Percentiles rank a stretch among this genome's conserved stretches.
These are phyloP conservation scores for Triops longicaudatus DNA, from an alignment of 1,140 invertebrate genomes.

Conservation along the genomic window DNA sequence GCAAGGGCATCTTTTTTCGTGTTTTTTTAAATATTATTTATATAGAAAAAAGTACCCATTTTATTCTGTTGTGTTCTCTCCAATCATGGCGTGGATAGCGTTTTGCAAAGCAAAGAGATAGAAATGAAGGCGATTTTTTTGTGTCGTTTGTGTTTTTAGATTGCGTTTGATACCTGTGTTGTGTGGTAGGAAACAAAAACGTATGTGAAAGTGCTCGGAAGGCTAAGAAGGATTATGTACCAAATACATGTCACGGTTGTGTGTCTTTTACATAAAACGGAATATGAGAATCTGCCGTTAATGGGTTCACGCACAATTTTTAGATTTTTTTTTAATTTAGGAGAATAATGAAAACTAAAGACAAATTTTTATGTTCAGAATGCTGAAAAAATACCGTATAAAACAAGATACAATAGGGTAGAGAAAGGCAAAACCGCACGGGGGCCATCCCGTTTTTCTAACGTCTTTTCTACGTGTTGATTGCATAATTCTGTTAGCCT, in stretches of 20 bases:
- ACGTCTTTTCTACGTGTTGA: not conserved
- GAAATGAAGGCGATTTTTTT: not conserved
- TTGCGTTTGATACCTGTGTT: conserved; percentile 15
- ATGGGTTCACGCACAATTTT: too few species aligned
- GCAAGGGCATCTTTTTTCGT: not conserved
- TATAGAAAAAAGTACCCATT: not conserved
- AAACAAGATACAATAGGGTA: too few species aligned
- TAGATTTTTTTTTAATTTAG: too few species aligned
- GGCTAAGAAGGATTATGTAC: not conserved
- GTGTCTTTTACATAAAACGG: conserved; percentile 8
- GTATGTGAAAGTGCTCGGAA: conserved; percentile 11
- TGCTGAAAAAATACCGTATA: too few species aligned
- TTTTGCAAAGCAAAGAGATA: not conserved
- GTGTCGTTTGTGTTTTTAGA: not conserved
- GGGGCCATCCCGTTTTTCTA: not conserved
- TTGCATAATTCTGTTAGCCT: not conserved
- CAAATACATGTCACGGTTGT: conserved; percentile 15
- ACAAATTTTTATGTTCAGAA: too few species aligned
- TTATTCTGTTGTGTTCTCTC: not conserved
- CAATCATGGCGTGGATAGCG: not conserved
- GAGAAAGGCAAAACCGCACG: too few species aligned
- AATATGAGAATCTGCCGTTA: not conserved
- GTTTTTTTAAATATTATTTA: not conserved
- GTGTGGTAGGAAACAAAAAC: not conserved
- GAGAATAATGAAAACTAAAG: too few species aligned